These are phyloP conservation scores for Tenodera sinensis DNA, from an alignment of 2,888 invertebrate genomes.

Conservation along the genomic window DNA sequence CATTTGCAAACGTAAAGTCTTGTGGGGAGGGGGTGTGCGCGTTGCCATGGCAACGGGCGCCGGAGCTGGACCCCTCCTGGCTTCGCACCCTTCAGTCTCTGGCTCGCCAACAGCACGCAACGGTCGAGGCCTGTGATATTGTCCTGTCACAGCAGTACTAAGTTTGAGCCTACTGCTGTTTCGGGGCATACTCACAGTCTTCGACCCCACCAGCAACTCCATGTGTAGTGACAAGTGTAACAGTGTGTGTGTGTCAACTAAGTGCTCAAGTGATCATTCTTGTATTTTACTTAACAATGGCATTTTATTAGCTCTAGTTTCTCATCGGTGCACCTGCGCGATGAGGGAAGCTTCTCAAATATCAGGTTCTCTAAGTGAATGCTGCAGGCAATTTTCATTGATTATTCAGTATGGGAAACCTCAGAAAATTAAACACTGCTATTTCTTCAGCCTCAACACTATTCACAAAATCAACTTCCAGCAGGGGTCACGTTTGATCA, in stretches of 20 bases:
- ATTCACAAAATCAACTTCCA: not conserved
- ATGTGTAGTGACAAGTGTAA: not conserved
- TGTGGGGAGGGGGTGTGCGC: constrained; percentile 19
- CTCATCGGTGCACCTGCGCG: not conserved
- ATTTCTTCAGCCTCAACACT: not conserved
- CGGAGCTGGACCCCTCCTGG: constrained; percentile 14
- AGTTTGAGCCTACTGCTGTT: constrained; percentile 78
- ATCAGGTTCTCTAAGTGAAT: not conserved
- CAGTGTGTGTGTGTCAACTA: too few species aligned
- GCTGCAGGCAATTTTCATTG: not conserved
- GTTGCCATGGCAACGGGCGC: constrained; percentile 28
- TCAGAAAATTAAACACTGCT: not conserved
- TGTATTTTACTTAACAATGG: not conserved
- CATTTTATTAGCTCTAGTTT: not conserved
- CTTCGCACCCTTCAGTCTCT: not conserved
- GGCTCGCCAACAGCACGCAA: constrained; percentile 13
- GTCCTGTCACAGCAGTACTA: constrained; percentile 98
- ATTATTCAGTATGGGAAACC: not conserved
- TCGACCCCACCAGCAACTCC: not conserved
- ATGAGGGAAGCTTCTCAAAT: not conserved
- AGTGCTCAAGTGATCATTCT: not conserved
- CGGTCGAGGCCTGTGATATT: constrained; percentile 74
- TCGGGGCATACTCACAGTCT: constrained; percentile 72
- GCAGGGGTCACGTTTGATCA: not conserved
- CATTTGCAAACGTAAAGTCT: not conserved